These are phyloP conservation scores for Nasonia longicornis DNA, from an alignment of 1,140 invertebrate species.

Conservation along the genomic window DNA sequence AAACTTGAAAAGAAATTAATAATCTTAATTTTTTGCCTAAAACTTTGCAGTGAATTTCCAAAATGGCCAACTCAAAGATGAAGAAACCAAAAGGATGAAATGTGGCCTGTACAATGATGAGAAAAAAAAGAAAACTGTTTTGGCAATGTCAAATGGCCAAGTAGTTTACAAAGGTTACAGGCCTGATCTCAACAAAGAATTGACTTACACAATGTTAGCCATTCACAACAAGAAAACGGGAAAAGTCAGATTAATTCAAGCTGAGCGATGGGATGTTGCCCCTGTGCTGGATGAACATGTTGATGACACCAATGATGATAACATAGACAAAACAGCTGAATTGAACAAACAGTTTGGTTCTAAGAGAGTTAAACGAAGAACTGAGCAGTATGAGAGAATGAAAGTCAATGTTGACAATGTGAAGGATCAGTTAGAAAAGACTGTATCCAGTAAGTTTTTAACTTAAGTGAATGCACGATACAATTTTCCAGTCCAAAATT, in stretches of 20 bases:
- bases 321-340: slow-evolving; percentile 48
- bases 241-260: slow-evolving; percentile 58
- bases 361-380: slow-evolving; percentile 66
- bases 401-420: slow-evolving; percentile 66
- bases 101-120: slow-evolving; percentile 59
- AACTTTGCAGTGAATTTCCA: slow-evolving; percentile 61
- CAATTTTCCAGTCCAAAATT: slow-evolving; percentile 5
- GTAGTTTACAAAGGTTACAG: slow-evolving; percentile 63
- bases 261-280: slow-evolving; percentile 61
- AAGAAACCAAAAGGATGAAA: slow-evolving; percentile 57
- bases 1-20: neutral
- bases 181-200: slow-evolving; percentile 54
- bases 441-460: slow-evolving; percentile 62
- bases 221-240: slow-evolving; percentile 63
- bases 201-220: slow-evolving; percentile 61
- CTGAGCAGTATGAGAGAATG: slow-evolving; percentile 67
- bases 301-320: slow-evolving; percentile 36
- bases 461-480: slow-evolving; percentile 16
- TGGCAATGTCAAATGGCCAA: slow-evolving; percentile 62
- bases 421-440: slow-evolving; percentile 66
- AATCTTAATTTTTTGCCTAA: neutral
- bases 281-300: slow-evolving; percentile 58
- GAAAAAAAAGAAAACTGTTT: slow-evolving; percentile 52
- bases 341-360: slow-evolving; percentile 71
- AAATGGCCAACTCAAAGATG: slow-evolving; percentile 62